Evolutionary conservation across 2,888 invertebrate genomes (phyloP).

Genomic region (Pristionchus fissidentatus): DNA sequence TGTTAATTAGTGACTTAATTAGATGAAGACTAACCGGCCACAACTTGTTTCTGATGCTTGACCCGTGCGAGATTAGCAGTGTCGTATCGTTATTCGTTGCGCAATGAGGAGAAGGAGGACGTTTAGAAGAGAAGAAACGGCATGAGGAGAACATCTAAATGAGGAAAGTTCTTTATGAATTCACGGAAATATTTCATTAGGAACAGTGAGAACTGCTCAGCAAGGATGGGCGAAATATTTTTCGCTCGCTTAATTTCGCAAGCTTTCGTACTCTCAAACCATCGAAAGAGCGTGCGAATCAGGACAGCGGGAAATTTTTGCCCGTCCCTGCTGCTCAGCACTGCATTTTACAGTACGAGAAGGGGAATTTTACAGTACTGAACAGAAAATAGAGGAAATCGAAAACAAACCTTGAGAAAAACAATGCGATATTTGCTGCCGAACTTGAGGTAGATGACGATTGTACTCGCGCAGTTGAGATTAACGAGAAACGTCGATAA

Average conservation of each 20-base stretch:
- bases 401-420: constrained; percentile 60
- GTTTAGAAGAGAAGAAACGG: neutral
- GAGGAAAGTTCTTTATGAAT: neutral
- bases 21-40: neutral
- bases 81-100: neutral
- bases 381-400: too few species aligned
- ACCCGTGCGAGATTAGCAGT: constrained; percentile 6
- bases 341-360: too few species aligned
- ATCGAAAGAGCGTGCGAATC: too few species aligned
- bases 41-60: neutral
- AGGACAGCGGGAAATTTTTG: too few species aligned
- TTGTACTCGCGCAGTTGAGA: constrained; percentile 68
- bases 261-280: too few species aligned
- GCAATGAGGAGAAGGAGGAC: constrained; percentile 21
- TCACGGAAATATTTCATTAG: too few species aligned
- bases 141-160: neutral
- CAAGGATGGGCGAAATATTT: too few species aligned
- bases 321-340: too few species aligned
- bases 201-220: too few species aligned
- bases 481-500: constrained; percentile 66
- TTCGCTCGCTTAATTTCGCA: too few species aligned
- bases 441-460: constrained; percentile 67
- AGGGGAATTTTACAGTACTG: too few species aligned
- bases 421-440: constrained; percentile 67
- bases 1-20: neutral